Percentiles rank a stretch among this genome's conserved stretches.
Evolutionary conservation across 2,888 invertebrate species (phyloP).

Genomic region (Troglohyphantes excavatus): DNA sequence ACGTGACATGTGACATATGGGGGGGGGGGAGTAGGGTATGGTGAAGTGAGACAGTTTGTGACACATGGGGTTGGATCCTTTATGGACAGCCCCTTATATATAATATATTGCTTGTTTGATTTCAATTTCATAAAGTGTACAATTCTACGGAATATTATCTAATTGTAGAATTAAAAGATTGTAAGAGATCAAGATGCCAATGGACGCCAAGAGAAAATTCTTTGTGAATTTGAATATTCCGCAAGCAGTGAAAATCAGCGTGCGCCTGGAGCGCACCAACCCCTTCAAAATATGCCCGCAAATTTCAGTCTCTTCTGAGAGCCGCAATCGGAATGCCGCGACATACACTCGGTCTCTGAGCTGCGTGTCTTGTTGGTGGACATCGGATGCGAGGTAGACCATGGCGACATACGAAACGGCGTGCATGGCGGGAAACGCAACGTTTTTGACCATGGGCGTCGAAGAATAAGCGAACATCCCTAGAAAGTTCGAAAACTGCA

Average conservation of each 20-base stretch:
- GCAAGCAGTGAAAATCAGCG: background rate
- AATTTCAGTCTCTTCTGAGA: background rate
- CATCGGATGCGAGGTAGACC: background rate
- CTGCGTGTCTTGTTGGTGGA: background rate
- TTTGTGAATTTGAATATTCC: constrained; percentile 10
- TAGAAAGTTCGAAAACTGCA: background rate
- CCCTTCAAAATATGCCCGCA: background rate
- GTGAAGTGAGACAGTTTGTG: no score
- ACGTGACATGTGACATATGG: no score
- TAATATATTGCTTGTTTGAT: no score
- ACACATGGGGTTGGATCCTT: no score
- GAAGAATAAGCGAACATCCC: background rate
- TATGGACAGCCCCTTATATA: no score
- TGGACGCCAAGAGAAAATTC: background rate
- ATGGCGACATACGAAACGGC: background rate
- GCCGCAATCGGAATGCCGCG: background rate
- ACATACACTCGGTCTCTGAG: background rate
- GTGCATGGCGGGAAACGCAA: background rate
- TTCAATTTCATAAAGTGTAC: no score
- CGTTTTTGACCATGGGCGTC: no score
- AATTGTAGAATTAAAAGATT: background rate
- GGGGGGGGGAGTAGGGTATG: no score
- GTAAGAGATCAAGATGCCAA: background rate
- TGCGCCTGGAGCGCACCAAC: background rate
- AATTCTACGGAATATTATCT: no score